A percentile compares a stretch with the other conserved stretches of the same genome.
phyloP scores from a whole-genome alignment of 2,113 vertebrate species.

The Tragelaphus strepsiceros region DNA sequence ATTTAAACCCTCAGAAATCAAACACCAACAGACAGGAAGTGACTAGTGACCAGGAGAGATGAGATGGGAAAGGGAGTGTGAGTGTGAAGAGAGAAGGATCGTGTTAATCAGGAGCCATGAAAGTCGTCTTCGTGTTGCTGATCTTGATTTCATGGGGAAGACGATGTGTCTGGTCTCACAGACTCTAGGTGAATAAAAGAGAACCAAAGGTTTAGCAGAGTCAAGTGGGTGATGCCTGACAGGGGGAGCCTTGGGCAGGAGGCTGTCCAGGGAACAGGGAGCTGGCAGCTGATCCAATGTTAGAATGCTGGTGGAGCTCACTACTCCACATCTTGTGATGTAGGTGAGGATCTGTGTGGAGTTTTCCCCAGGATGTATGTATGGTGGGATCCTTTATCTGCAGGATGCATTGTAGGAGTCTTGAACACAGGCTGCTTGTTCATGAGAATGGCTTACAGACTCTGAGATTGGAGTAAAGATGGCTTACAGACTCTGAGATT shows the following conservation, averaged over 20 bases:
- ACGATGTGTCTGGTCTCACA: not conserved
- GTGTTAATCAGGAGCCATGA: not conserved
- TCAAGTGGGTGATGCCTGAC: not conserved
- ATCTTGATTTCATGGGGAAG: not conserved
- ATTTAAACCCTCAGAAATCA: not conserved
- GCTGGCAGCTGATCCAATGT: not conserved
- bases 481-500: not conserved
- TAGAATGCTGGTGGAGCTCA: not conserved
- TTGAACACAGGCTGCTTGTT: not conserved
- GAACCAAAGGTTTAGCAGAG: not conserved
- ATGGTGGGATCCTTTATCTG: not conserved
- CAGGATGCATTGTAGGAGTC: too few relatives aligned
- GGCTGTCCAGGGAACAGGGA: not conserved
- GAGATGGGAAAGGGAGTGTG: not conserved
- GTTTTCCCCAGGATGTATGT: not conserved
- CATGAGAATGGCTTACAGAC: not conserved
- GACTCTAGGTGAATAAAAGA: not conserved
- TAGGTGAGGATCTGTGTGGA: not conserved
- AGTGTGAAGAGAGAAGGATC: not conserved
- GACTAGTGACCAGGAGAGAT: not conserved
- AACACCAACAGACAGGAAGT: not conserved
- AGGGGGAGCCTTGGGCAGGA: not conserved
- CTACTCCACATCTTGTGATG: not conserved
- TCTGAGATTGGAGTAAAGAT: not conserved
- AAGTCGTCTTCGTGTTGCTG: accelerated